Conservation (phyloP, 2,797 vertebrate genomes). For the Crotalus adamanteus region DNA sequence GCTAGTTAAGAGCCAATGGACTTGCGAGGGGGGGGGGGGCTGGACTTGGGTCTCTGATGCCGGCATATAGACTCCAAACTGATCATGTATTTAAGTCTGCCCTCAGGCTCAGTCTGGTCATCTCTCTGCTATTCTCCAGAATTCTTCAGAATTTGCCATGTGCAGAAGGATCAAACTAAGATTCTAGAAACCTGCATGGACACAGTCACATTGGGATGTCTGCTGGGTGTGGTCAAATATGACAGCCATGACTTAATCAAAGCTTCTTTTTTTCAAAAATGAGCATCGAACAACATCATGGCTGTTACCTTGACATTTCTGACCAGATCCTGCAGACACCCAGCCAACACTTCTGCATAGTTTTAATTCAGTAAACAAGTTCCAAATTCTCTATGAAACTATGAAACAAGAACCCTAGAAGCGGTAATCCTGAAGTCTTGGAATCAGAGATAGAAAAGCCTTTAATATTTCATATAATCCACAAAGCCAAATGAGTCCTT, state of each 20-base stretch:
- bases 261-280: background rate
- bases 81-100: background rate
- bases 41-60: background rate
- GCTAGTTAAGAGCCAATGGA: background rate
- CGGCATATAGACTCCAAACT: background rate
- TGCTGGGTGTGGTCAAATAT: background rate
- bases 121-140: background rate
- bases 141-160: background rate
- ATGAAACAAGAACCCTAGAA: background rate
- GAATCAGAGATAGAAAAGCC: background rate
- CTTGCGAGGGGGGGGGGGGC: background rate
- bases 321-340: background rate
- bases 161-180: background rate
- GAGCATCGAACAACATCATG: background rate
- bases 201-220: no score
- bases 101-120: background rate
- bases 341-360: background rate
- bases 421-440: background rate
- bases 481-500: background rate
- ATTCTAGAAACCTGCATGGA: background rate
- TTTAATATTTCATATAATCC: background rate
- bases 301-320: background rate
- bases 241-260: background rate
- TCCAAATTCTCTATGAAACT: no score
- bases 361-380: background rate